Percentiles rank a stretch among this genome's conserved stretches.
Evolutionary conservation across 2,797 vertebrate genomes (phyloP).

Genomic region (Eulemur albifrons): DNA sequence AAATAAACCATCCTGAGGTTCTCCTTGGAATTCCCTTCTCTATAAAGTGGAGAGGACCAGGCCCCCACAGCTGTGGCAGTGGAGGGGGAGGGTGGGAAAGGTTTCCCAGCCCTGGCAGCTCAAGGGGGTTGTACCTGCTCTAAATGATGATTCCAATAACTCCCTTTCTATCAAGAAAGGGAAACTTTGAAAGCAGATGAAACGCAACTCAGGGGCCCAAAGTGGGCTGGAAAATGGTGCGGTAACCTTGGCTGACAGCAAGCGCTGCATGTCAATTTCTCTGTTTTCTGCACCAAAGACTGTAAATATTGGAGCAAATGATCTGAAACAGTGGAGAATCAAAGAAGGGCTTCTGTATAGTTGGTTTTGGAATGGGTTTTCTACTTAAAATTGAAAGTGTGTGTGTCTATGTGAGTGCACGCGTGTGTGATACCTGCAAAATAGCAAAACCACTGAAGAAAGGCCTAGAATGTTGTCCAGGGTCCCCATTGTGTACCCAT

Average conservation of each 20-base stretch:
- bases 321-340: not conserved
- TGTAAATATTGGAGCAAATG: not conserved
- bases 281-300: not conserved
- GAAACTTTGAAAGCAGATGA: not conserved
- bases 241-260: not conserved
- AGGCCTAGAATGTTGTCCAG: not conserved
- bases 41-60: constrained; percentile 64
- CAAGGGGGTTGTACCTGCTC: constrained; percentile 34
- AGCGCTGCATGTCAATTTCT: not conserved
- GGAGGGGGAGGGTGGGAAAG: constrained; percentile 34
- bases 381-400: not conserved
- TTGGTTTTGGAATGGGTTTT: not conserved
- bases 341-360: not conserved
- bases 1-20: constrained; percentile 79
- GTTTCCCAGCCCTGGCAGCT: not conserved
- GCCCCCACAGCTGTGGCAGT: constrained; percentile 56
- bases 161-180: not conserved
- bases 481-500: not conserved
- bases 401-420: not conserved
- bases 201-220: not conserved
- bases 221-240: not conserved
- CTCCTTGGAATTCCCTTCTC: constrained; percentile 71
- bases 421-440: not conserved
- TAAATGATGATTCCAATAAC: not conserved
- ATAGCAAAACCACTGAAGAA: not conserved